Base-by-base conservation (phyloP, 2,797 vertebrate species). In the Thamnophis elegans region DNA sequence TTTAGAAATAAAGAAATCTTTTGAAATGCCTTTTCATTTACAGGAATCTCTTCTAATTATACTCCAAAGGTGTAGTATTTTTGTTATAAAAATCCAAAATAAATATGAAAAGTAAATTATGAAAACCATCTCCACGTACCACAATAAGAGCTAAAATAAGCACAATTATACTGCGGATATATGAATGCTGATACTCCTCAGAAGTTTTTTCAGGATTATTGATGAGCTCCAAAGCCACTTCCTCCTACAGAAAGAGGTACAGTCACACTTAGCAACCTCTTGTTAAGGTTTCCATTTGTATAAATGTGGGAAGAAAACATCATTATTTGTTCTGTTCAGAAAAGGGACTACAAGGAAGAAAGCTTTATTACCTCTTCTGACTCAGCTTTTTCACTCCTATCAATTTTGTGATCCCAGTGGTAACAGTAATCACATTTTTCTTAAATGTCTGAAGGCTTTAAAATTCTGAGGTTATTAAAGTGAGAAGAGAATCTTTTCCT, bases 191-290 rank as follows among this genome's bases (percentile, higher is more conserved):
- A 93, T 98, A 96, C 3, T 0, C 2, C 91, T 8, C 97, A 0
- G 97, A 97, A 0, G 95, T 0, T 1, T 98, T 98, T 10, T 97
- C 25, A 0, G 78, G 88, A 1, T 98, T 87, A 89, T 98, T 98
- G 54, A 99, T 98, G 92, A 99, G 98, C 91, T 98, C 97, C 91
- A 99, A 94, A 10, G 98, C 98, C 94, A 99, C 95, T 78, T 99
- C 98, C 94, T 99, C 99, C 99, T 99, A 92, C 0, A 87, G 58
- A 92, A 47, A n/a, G 26, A 32, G 54, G 32, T 2, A 58, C 2
- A 73, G 90, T 28, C 55, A 62, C 1, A 62, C 0, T 85, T 65
- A 65, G 32, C 54, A 60, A 18, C 42, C 54, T 58, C 25, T 88
- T 62, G 56, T 65, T 25, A 56, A 54, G 26, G 13, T 68, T 91